Evolutionary conservation across 2,113 vertebrate genomes (phyloP).

Genomic region (Engystomops pustulosus): DNA sequence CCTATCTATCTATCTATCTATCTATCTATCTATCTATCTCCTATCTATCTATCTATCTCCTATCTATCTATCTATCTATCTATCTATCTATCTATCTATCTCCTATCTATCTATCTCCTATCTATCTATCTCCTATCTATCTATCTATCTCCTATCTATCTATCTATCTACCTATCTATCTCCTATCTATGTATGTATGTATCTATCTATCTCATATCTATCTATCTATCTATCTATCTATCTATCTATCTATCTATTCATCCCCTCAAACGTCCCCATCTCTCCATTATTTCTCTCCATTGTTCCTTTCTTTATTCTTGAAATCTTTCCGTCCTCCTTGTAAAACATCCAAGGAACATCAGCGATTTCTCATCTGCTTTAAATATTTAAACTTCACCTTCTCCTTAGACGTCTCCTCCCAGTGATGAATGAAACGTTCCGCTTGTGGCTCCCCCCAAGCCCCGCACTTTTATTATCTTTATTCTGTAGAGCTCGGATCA

Average conservation of each 20-base stretch:
- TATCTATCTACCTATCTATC: not conserved
- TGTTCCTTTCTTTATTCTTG: not conserved
- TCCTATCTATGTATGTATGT: too few species aligned
- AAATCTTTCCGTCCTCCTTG: not conserved
- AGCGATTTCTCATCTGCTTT: not conserved
- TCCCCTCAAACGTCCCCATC: too few species aligned
- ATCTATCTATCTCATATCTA: too few species aligned
- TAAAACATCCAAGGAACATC: not conserved
- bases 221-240: too few species aligned
- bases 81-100: too few species aligned
- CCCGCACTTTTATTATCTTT: too few species aligned
- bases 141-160: not conserved
- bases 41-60: too few species aligned
- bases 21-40: too few species aligned
- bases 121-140: not conserved
- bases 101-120: not conserved
- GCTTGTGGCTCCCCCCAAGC: not conserved
- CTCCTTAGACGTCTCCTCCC: conserved; percentile 14
- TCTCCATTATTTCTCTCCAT: too few species aligned
- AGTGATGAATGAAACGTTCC: not conserved
- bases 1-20: not conserved
- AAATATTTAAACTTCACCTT: conserved; percentile 9
- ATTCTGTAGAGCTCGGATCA: not conserved
- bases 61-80: too few species aligned
- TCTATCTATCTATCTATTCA: not conserved